Percentiles rank a stretch among this genome's conserved stretches.
Conservation (phyloP, 2,888 invertebrate genomes). For the Zaprionus obscuricornis region DNA sequence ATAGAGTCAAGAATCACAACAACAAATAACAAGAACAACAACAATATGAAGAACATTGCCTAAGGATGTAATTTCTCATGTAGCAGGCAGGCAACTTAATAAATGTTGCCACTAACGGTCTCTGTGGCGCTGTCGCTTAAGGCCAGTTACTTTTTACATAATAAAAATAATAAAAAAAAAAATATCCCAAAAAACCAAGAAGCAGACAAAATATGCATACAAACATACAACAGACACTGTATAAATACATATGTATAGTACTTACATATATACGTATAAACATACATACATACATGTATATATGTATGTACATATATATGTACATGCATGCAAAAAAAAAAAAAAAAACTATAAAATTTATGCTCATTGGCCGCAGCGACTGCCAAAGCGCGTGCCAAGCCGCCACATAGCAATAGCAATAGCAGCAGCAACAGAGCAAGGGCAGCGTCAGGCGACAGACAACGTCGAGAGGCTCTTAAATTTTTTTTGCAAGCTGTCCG, state of each 20-base stretch:
- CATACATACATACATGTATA: conserved; percentile 5
- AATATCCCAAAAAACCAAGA: conserved; percentile 11
- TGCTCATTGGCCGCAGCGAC: conserved; percentile 49
- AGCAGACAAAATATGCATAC: conserved; percentile 9
- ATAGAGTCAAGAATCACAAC: conserved; percentile 21
- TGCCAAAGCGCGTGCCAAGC: conserved; percentile 54
- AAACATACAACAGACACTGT: neutral
- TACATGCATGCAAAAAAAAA: conserved; percentile 34
- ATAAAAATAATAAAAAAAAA: conserved; percentile 44
- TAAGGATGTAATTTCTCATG: conserved; percentile 26
- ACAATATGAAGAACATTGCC: too few species aligned
- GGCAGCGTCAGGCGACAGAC: conserved; percentile 32
- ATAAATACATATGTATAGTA: too few species aligned
- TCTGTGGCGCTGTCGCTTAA: conserved; percentile 46
- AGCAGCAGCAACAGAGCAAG: conserved; percentile 3
- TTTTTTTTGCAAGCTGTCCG: conserved; percentile 34
- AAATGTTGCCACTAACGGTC: conserved; percentile 43
- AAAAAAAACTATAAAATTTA: conserved; percentile 48
- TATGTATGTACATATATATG: conserved; percentile 3
- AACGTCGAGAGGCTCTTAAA: conserved; percentile 44
- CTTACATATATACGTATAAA: conserved; percentile 7
- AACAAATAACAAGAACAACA: conserved; percentile 3
- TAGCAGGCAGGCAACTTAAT: conserved; percentile 23
- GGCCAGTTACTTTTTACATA: conserved; percentile 58
- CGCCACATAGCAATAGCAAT: conserved; percentile 15